Conservation (phyloP, 2,888 invertebrate genomes). For the Watsonalla cultraria region DNA sequence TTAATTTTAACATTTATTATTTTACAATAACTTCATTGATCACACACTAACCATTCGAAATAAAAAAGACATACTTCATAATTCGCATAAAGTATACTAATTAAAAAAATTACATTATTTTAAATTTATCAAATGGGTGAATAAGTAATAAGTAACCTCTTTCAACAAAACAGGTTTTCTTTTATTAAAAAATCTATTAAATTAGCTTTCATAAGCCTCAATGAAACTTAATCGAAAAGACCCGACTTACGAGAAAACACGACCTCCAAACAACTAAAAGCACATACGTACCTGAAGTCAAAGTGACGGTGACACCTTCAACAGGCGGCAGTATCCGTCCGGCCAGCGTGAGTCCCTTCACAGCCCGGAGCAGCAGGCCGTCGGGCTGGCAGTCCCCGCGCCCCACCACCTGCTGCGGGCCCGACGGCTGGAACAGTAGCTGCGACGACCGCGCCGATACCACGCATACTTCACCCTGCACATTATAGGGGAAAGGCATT, state of each 20-base stretch:
- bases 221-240: no score
- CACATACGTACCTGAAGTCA: conserved; percentile 28
- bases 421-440: conserved; percentile 86
- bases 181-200: no score
- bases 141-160: no score
- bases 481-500: no score
- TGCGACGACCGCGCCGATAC: conserved; percentile 84
- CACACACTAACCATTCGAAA: conserved; percentile 24
- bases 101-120: no score
- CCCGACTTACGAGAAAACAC: no score
- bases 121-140: no score
- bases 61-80: not conserved
- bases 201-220: no score
- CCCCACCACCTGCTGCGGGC: conserved; percentile 74
- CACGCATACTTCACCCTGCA: conserved; percentile 73
- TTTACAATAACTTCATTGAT: not conserved
- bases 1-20: no score
- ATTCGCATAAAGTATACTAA: no score
- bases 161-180: no score
- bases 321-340: conserved; percentile 83
- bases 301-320: conserved; percentile 69
- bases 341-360: conserved; percentile 81
- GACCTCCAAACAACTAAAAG: no score
- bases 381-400: conserved; percentile 83
- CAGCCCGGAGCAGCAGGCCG: conserved; percentile 81